Evolutionary conservation across 2,888 invertebrate species (phyloP).

Genomic region (Synanthedon vespiformis): DNA sequence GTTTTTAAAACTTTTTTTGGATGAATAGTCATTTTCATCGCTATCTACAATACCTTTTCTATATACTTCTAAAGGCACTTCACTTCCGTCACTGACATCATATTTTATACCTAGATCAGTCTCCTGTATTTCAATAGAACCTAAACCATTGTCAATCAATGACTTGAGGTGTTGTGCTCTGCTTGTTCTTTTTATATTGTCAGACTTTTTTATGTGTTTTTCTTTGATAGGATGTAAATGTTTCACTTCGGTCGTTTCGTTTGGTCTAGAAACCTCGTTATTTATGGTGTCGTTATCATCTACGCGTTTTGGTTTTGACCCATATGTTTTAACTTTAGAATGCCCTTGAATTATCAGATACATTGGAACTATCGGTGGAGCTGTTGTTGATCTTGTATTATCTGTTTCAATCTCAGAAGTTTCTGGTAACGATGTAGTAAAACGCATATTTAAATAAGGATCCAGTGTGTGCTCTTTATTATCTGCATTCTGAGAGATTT

Average conservation of each 20-base stretch:
- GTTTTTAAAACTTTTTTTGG: slow-evolving; percentile 13
- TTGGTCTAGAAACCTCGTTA: slow-evolving; percentile 66
- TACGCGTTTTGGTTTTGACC: slow-evolving; percentile 65
- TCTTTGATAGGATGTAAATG: slow-evolving; percentile 66
- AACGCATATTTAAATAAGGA: slow-evolving; percentile 57
- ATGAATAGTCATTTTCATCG: slow-evolving; percentile 46
- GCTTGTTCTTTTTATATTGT: slow-evolving; percentile 31
- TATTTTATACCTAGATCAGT: slow-evolving; percentile 69
- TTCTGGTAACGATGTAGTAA: slow-evolving; percentile 58
- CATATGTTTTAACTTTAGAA: slow-evolving; percentile 87
- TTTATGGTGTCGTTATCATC: slow-evolving; percentile 36
- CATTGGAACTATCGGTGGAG: slow-evolving; percentile 73
- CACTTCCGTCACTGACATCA: slow-evolving; percentile 66
- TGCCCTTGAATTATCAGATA: slow-evolving; percentile 87
- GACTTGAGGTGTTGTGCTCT: slow-evolving; percentile 48
- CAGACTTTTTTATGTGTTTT: slow-evolving; percentile 35
- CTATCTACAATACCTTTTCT: slow-evolving; percentile 73
- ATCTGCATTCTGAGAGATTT: slow-evolving; percentile 23
- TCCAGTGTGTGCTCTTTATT: slow-evolving; percentile 37
- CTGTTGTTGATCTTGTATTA: slow-evolving; percentile 31
- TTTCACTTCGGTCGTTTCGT: slow-evolving; percentile 67
- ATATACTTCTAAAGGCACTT: slow-evolving; percentile 67
- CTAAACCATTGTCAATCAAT: slow-evolving; percentile 47
- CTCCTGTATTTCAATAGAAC: slow-evolving; percentile 70
- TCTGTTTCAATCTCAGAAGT: slow-evolving; percentile 70